A percentile compares a stretch with the other conserved stretches of the same genome.
Conservation (phyloP, 2,113 vertebrate species). For the Phasianus colchicus region DNA sequence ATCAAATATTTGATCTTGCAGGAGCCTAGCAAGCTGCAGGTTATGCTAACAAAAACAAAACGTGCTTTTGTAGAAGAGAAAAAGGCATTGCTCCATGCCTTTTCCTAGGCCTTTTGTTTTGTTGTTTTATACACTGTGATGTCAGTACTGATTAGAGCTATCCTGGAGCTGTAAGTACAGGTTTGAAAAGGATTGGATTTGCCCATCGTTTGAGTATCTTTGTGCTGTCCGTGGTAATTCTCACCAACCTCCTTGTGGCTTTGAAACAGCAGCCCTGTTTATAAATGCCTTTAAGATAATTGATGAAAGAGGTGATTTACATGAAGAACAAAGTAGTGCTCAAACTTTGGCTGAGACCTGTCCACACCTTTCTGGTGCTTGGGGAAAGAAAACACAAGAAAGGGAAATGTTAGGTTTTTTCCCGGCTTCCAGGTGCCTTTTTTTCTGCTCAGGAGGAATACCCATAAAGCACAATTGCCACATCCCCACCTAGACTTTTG, state of each 20-base stretch:
- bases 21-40: constrained; percentile 24
- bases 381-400: background rate
- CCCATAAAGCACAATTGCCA: background rate
- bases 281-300: constrained; percentile 38
- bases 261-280: constrained; percentile 27
- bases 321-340: constrained; percentile 54
- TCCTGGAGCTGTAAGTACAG: constrained; percentile 6
- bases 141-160: background rate
- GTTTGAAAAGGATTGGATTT: constrained; percentile 11
- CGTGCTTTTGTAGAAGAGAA: background rate
- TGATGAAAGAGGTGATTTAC: constrained; percentile 53
- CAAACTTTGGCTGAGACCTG: constrained; percentile 36
- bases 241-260: constrained; percentile 38
- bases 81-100: background rate
- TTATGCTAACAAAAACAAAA: constrained; percentile 52
- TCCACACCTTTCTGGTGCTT: constrained; percentile 40
- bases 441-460: background rate
- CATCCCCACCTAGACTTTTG: background rate
- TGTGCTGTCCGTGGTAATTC: constrained; percentile 46
- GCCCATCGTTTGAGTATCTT: constrained; percentile 17
- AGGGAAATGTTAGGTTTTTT: background rate
- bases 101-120: background rate
- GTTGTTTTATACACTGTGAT: background rate
- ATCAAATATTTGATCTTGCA: constrained; percentile 56
- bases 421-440: background rate